Percentiles rank a stretch among this genome's conserved stretches.
Evolutionary conservation across 2,888 invertebrate species (phyloP).

Genomic region (Epiperipatus broadwayi): DNA sequence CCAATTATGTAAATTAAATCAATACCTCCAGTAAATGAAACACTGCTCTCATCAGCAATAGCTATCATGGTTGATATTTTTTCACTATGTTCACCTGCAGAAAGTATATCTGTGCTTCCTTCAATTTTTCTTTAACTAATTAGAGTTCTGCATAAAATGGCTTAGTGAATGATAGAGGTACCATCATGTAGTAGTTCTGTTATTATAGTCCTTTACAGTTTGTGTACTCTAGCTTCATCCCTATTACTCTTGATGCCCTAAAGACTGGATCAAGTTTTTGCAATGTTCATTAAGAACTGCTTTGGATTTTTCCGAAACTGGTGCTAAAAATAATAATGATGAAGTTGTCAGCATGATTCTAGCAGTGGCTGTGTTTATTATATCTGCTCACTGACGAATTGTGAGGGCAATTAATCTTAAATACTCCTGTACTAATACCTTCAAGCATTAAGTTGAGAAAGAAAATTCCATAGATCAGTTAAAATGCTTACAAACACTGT

Average conservation of each 20-base stretch:
- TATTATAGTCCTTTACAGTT: constrained; percentile 49
- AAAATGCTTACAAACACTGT: constrained; percentile 56
- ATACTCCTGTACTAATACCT: constrained; percentile 78
- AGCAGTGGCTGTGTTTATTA: constrained; percentile 68
- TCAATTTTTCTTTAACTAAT: constrained; percentile 76
- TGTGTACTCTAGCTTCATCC: constrained; percentile 39
- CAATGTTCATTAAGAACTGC: constrained; percentile 75
- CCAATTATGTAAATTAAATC: constrained; percentile 19
- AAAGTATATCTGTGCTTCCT: constrained; percentile 67
- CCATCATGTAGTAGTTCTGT: constrained; percentile 31
- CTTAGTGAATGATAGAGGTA: constrained; percentile 39
- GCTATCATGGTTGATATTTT: constrained; percentile 58
- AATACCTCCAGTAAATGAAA: constrained; percentile 35
- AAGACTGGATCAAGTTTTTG: constrained; percentile 56
- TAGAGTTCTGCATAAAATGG: constrained; percentile 66
- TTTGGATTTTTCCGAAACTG: constrained; percentile 66
- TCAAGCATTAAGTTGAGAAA: constrained; percentile 47
- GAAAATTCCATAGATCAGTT: constrained; percentile 34
- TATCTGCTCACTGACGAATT: constrained; percentile 51
- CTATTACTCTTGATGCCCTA: constrained; percentile 41
- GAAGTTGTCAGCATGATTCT: constrained; percentile 70
- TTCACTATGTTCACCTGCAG: constrained; percentile 62
- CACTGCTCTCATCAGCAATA: constrained; percentile 53
- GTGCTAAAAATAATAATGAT: constrained; percentile 20
- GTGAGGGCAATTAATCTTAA: constrained; percentile 52